Evolutionary conservation across 2,888 invertebrate genomes (phyloP), one percentile per base, ranked within the genome.

Genomic region (Pyralis farinalis): DNA sequence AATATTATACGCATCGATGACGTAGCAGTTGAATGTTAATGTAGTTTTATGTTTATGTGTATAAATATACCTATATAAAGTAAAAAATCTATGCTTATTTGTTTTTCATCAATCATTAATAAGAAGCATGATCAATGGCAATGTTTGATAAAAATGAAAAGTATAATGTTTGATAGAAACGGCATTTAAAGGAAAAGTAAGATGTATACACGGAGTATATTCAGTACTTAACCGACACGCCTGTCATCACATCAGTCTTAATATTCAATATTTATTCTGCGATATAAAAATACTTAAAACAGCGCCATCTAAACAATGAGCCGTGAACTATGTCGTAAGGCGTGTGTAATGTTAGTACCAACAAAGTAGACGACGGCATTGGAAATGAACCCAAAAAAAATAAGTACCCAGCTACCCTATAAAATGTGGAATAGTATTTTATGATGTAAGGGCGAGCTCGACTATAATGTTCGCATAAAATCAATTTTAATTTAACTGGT

Each of bases 221-320:
- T n/a, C n/a, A n/a, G n/a, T n/a, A n/a, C n/a, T n/a, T n/a, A n/a
- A n/a, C n/a, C n/a, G n/a, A n/a, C n/a, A n/a, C n/a, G n/a, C n/a
- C n/a, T n/a, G n/a, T n/a, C n/a, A n/a, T n/a, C n/a, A n/a, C n/a
- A n/a, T n/a, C n/a, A n/a, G n/a, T n/a, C n/a, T n/a, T n/a, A n/a
- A n/a, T 16, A 16, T 16, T 16, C 16, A 16, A 16, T 16, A 16
- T 16, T 16, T 16, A 2, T 3, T 16, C 16, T 16, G 16, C 16
- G 16, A 3, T 16, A 3, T 16, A 3, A 16, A 31, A 31, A 11
- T 12, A 7, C 1, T 3, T 31, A 31, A 12, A 31, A 72, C 55
- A 81, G 69, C 86, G 86, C 85, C 86, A 86, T 85, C 86, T 86
- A 73, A 63, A 70, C 57, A 64, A 62, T 53, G 55, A 52, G 39